These are phyloP conservation scores for Mesembrinibis cayennensis DNA, from an alignment of 2,113 vertebrate genomes.

Conservation along the genomic window DNA sequence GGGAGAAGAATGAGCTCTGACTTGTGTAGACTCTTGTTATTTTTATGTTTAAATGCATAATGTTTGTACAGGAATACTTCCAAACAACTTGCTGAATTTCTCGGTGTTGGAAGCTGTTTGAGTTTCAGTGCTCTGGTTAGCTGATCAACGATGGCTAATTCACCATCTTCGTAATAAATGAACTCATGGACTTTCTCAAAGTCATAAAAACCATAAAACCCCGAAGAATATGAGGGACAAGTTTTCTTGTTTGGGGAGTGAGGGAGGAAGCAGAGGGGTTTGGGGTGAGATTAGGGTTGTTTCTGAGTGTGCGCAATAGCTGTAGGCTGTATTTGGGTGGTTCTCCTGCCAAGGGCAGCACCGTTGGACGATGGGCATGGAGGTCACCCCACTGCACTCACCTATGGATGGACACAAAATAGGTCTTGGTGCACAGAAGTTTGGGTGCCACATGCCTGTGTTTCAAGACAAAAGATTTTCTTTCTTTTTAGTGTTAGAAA, in stretches of 20 bases:
- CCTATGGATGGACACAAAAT: neutral
- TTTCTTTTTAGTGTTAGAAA: neutral
- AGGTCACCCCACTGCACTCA: neutral
- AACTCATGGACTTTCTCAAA: neutral
- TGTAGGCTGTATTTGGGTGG: neutral
- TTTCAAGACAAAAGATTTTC: neutral
- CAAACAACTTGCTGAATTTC: neutral
- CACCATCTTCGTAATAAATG: neutral
- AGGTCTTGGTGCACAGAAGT: neutral
- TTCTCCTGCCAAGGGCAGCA: neutral
- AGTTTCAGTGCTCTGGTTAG: neutral
- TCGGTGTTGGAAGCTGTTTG: neutral
- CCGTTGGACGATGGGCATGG: neutral
- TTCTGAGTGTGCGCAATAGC: neutral
- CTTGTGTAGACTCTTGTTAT: neutral
- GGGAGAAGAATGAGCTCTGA: constrained; percentile 9
- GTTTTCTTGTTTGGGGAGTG: neutral
- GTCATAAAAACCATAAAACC: neutral
- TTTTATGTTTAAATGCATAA: neutral
- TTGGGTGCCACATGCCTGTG: neutral
- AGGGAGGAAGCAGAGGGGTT: neutral
- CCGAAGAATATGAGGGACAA: neutral
- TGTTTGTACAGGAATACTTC: neutral
- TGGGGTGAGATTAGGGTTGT: neutral
- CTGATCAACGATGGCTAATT: neutral